Evolutionary conservation across 1,140 invertebrate species (phyloP).

Genomic region (Aphelenchoides fujianensis): DNA sequence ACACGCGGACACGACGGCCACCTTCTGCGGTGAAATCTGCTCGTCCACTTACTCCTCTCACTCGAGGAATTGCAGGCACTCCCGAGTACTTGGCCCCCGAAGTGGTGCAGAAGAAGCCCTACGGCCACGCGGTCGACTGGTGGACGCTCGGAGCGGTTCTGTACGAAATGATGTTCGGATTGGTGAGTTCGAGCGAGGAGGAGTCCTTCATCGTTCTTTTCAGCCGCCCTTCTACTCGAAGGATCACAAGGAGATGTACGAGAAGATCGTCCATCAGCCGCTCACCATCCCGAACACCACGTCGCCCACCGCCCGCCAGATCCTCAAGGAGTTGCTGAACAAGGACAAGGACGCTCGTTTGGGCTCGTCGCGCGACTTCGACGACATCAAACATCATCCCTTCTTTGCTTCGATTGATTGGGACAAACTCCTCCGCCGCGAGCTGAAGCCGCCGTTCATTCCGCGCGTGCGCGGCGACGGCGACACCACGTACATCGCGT

Average conservation of each 20-base stretch:
- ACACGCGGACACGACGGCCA: constrained; percentile 66
- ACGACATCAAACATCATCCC: constrained; percentile 94
- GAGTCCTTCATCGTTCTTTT: not conserved
- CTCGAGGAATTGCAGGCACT: constrained; percentile 67
- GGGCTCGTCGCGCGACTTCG: constrained; percentile 49
- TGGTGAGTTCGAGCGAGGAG: too few relatives aligned
- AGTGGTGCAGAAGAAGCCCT: constrained; percentile 68
- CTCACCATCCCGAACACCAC: constrained; percentile 41
- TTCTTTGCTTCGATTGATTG: constrained; percentile 75
- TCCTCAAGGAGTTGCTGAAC: constrained; percentile 46
- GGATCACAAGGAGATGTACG: constrained; percentile 60
- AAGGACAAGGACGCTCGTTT: constrained; percentile 52
- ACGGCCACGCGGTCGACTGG: constrained; percentile 73
- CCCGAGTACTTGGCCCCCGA: constrained; percentile 80
- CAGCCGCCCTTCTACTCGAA: constrained; percentile 59
- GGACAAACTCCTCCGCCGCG: constrained; percentile 87
- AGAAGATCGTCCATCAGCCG: constrained; percentile 54
- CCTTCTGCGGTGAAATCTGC: constrained; percentile 79
- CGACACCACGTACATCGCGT: constrained; percentile 46
- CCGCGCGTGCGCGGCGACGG: constrained; percentile 48
- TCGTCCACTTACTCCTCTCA: too few relatives aligned
- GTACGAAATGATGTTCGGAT: constrained; percentile 72
- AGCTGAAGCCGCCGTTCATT: constrained; percentile 87
- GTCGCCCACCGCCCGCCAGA: constrained; percentile 38
- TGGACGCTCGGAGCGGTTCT: constrained; percentile 73